Conservation (phyloP, 2,113 vertebrate genomes). For the Daboia siamensis region DNA sequence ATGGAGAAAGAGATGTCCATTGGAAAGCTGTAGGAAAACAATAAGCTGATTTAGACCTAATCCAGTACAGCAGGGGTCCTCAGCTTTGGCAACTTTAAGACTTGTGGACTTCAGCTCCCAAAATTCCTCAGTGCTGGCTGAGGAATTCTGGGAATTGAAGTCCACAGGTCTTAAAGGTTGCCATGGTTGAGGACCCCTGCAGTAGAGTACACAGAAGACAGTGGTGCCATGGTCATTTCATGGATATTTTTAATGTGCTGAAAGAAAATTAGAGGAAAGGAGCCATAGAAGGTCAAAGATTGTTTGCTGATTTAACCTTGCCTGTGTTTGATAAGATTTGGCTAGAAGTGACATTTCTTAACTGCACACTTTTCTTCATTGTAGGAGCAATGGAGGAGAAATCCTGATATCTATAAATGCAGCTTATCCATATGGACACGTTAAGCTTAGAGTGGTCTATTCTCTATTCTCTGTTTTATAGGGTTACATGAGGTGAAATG, state of each 20-base stretch:
- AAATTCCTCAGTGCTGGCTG: too few relatives aligned
- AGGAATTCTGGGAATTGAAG: too few relatives aligned
- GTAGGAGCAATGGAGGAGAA: not conserved
- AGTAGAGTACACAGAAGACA: too few relatives aligned
- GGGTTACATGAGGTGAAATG: not conserved
- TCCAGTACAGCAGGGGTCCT: too few relatives aligned
- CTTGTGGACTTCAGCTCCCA: too few relatives aligned
- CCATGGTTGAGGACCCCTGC: too few relatives aligned
- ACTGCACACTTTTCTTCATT: not conserved
- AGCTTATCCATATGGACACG: not conserved
- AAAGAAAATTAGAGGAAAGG: not conserved
- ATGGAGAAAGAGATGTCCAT: not conserved
- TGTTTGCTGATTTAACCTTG: too few relatives aligned
- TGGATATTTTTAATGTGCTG: not conserved
- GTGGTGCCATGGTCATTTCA: not conserved
- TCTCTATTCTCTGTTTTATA: not conserved
- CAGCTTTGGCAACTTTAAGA: too few relatives aligned
- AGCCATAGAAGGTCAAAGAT: not conserved
- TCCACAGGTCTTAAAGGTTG: too few relatives aligned
- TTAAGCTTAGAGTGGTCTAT: not conserved
- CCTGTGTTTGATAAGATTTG: not conserved
- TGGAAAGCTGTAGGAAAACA: not conserved
- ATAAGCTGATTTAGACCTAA: rapidly evolving
- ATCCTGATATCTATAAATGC: not conserved
- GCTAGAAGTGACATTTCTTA: not conserved